phyloP scores from a whole-genome alignment of 2,113 vertebrate genomes.

The Xyrauchen texanus region DNA sequence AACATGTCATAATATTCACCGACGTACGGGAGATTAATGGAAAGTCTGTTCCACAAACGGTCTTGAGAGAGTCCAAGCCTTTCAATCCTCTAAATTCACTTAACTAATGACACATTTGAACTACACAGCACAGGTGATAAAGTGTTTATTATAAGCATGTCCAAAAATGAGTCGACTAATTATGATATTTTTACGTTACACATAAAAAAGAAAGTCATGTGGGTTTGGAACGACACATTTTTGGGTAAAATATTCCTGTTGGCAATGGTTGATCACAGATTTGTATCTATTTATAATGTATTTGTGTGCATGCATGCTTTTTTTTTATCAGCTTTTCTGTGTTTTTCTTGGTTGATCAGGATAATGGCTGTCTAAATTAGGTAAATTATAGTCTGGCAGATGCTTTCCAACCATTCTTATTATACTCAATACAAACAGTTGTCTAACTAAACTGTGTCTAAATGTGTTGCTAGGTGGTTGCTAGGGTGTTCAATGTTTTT shows the following conservation, averaged over 20 bases:
- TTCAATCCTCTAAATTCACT: conserved; percentile 3
- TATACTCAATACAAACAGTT: not conserved
- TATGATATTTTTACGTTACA: no score
- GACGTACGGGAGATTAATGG: not conserved
- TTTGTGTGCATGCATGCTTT: not conserved
- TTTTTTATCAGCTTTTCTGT: conserved; percentile 21
- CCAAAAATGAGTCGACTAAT: no score
- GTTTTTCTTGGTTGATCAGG: not conserved
- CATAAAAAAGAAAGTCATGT: no score
- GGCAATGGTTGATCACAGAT: no score
- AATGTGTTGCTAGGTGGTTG: no score
- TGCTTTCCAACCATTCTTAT: not conserved
- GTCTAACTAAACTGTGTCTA: no score
- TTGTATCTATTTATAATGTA: not conserved
- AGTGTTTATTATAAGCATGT: not conserved
- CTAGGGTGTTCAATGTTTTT: no score
- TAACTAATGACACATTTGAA: not conserved
- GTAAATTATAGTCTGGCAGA: conserved; percentile 11
- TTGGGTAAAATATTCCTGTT: no score
- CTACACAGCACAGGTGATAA: not conserved
- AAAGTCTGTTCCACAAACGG: conserved; percentile 15
- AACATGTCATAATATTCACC: conserved; percentile 12
- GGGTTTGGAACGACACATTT: no score
- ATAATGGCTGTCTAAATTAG: conserved; percentile 3
- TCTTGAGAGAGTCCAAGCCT: not conserved